Evolutionary conservation across 2,113 vertebrate genomes (phyloP).

Genomic region (Hypomesus transpacificus): DNA sequence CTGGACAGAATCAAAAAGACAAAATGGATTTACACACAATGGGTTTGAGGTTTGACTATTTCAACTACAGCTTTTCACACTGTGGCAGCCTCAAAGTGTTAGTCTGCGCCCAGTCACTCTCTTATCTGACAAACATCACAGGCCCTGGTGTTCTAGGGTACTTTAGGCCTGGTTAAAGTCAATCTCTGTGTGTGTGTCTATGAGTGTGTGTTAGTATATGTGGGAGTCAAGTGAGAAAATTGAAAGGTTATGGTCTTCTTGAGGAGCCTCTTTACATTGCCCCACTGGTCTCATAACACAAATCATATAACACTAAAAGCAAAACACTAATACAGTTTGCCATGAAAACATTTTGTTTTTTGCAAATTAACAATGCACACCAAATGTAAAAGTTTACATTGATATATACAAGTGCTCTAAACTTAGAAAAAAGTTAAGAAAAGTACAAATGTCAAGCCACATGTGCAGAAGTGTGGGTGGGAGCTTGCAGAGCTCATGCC

Average conservation of each 20-base stretch:
- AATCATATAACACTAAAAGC: conserved; percentile 12
- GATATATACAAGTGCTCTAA: too few relatives aligned
- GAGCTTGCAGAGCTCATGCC: too few relatives aligned
- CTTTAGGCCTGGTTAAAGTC: not conserved
- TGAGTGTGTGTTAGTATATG: conserved; percentile 26
- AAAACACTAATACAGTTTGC: conserved; percentile 16
- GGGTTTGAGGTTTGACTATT: conserved; percentile 25
- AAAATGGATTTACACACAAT: too few relatives aligned
- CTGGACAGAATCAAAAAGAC: too few relatives aligned
- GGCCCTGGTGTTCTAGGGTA: conserved; percentile 50
- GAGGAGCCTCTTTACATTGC: conserved; percentile 34
- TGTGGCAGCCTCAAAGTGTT: not conserved
- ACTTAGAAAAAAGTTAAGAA: not conserved
- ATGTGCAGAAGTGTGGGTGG: too few relatives aligned
- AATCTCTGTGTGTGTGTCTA: conserved; percentile 4
- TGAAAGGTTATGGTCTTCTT: conserved; percentile 72
- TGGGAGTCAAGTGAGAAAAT: conserved; percentile 67
- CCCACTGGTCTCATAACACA: conserved; percentile 10
- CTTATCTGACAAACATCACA: conserved; percentile 24
- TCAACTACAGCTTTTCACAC: conserved; percentile 10
- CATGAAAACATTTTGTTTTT: too few relatives aligned
- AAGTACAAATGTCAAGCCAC: not conserved
- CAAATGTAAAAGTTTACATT: too few relatives aligned
- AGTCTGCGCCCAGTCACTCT: not conserved
- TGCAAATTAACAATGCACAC: too few relatives aligned